phyloP scores from a whole-genome alignment of 2,113 vertebrate species.

The Serinus canaria region DNA sequence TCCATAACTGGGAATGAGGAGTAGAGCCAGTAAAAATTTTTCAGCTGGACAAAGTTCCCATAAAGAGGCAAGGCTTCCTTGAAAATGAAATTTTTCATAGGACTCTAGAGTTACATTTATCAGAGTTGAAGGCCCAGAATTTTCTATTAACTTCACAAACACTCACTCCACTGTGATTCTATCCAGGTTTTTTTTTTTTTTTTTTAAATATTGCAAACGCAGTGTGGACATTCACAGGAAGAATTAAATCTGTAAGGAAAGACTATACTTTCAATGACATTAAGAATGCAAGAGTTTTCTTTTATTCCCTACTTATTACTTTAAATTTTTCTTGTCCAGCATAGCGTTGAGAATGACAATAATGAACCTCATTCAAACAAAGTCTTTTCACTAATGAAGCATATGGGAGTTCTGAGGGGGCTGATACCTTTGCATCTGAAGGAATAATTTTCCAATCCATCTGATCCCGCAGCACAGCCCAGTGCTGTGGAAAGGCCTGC shows the following conservation, averaged over 20 bases:
- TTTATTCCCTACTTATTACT: neutral
- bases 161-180: neutral
- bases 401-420: neutral
- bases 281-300: neutral
- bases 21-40: slow-evolving; percentile 43
- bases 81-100: slow-evolving; percentile 63
- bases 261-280: neutral
- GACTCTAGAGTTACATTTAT: slow-evolving; percentile 51
- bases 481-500: neutral
- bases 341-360: neutral
- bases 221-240: neutral
- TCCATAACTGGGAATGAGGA: neutral
- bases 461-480: neutral
- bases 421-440: neutral
- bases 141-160: slow-evolving; percentile 48
- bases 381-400: neutral
- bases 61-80: slow-evolving; percentile 51
- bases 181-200: neutral
- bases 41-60: slow-evolving; percentile 53
- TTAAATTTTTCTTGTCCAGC: neutral
- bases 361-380: neutral
- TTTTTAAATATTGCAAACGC: neutral
- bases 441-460: neutral
- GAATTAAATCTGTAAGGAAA: neutral
- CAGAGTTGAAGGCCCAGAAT: slow-evolving; percentile 34